Base-by-base conservation (phyloP, 1,140 invertebrate genomes). In the Artemia franciscana region DNA sequence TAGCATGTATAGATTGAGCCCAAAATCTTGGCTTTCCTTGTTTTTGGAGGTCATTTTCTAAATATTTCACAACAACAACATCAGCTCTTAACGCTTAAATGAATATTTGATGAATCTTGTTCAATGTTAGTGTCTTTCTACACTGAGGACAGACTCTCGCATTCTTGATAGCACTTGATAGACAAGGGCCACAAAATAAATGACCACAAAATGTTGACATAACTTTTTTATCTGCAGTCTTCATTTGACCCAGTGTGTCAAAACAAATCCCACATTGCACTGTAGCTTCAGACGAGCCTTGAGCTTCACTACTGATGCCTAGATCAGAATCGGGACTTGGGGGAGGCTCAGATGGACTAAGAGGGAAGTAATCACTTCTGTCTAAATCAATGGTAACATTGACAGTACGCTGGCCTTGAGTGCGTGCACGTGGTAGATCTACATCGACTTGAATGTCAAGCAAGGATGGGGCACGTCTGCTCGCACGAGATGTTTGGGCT, bases 201-300 rank as follows among this genome's bases (percentile, higher is more conserved):
- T 63, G 62, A 18, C 62, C 62, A 26, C 62, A 63, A 23, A 60
- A 27, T 5, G 62, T 63, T 2, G 62, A 63, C 5, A 58, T 18
- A n/a, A 63, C 28, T 24, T 59, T 51, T 18, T 63, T 23, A 15
- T 63, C 58, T 15, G 56, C 56, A 21, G 57, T 5, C 62, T 63
- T 63, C 12, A 63, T 25, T 24, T 63, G 62, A 5, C 51, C 51
- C 27, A 63, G 12, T 15, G 56, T 15, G 57, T 63, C 62, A 27
- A 63, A 26, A 23, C 62, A 63, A 9, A 63, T 63, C 15, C 51
- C 51, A 27, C 62, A 63, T 0, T 28, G 24, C 12, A 63, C 39
- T 15, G 39, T 51, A 12, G 21, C 39, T 51, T 51, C 39, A 51
- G 39, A 15, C 12, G 12, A 1, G 12, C 12, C 21, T 2, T 18